These are phyloP conservation scores for Drosophila ambigua DNA, from an alignment of 1,140 invertebrate species.

Conservation along the genomic window DNA sequence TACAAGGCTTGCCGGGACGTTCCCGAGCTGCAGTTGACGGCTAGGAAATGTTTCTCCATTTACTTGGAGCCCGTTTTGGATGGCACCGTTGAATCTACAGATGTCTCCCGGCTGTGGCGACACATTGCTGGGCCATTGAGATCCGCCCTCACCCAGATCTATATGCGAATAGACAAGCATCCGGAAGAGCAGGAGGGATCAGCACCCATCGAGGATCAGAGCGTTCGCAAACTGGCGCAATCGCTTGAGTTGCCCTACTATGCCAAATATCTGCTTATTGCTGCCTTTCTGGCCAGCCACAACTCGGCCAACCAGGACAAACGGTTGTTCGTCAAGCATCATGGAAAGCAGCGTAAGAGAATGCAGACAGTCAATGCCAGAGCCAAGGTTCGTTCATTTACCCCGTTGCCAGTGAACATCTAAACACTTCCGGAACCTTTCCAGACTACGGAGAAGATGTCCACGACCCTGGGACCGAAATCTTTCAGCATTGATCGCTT, in stretches of 20 bases:
- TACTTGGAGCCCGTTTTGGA: conserved; percentile 90
- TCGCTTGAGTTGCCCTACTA: conserved; percentile 94
- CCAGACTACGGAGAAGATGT: conserved; percentile 84
- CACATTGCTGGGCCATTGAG: conserved; percentile 91
- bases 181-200: conserved; percentile 15
- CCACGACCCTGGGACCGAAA: conserved; percentile 88
- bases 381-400: conserved; percentile 73
- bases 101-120: conserved; percentile 90
- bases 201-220: conserved; percentile 56
- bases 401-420: too few species aligned
- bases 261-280: conserved; percentile 94
- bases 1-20: conserved; percentile 92
- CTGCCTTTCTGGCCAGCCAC: conserved; percentile 95
- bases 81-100: conserved; percentile 85
- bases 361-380: conserved; percentile 86
- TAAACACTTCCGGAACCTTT: conserved; percentile 24
- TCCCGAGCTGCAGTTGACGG: conserved; percentile 90
- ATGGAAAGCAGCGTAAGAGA: conserved; percentile 87
- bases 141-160: conserved; percentile 90
- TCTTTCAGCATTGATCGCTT: conserved; percentile 92
- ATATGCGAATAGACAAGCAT: conserved; percentile 87
- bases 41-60: conserved; percentile 88
- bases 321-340: conserved; percentile 91
- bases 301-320: conserved; percentile 94
- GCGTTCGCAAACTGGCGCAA: conserved; percentile 83